Conservation (phyloP, 2,888 invertebrate species). For the Netelia fuscicornis region DNA sequence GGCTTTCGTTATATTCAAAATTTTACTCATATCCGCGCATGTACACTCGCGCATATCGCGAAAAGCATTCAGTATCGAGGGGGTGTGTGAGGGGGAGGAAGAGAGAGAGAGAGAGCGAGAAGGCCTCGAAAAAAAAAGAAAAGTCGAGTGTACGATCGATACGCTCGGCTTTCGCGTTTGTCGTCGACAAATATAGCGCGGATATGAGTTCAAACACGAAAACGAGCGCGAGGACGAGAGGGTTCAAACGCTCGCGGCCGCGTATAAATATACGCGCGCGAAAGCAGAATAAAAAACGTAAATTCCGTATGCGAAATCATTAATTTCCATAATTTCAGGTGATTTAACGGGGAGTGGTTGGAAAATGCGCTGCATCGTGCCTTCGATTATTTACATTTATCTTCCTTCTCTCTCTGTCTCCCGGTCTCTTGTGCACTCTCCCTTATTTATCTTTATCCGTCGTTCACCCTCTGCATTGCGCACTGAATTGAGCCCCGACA, state of each 20-base stretch:
- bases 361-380: not conserved
- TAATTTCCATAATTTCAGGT: conserved; percentile 54
- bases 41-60: not conserved
- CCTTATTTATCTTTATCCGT: conserved; percentile 49
- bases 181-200: conserved; percentile 8
- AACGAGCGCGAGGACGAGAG: not conserved
- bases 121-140: conserved; percentile 12
- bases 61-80: conserved; percentile 1
- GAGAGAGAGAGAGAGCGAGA: not conserved
- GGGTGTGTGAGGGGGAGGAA: not conserved
- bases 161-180: conserved; percentile 22
- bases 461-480: conserved; percentile 27
- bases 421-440: conserved; percentile 20
- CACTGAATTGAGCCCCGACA: conserved; percentile 23
- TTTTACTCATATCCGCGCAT: not conserved
- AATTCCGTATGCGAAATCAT: conserved; percentile 38
- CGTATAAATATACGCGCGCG: not conserved
- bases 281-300: not conserved
- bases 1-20: conserved; percentile 22
- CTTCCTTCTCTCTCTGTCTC: conserved; percentile 12
- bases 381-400: conserved; percentile 44
- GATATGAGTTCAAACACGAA: conserved; percentile 21
- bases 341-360: conserved; percentile 2
- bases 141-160: conserved; percentile 17
- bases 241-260: not conserved